Evolutionary conservation across 2,113 vertebrate genomes (phyloP), one percentile per base, ranked within the genome.

Genomic region (Macaca mulatta): DNA sequence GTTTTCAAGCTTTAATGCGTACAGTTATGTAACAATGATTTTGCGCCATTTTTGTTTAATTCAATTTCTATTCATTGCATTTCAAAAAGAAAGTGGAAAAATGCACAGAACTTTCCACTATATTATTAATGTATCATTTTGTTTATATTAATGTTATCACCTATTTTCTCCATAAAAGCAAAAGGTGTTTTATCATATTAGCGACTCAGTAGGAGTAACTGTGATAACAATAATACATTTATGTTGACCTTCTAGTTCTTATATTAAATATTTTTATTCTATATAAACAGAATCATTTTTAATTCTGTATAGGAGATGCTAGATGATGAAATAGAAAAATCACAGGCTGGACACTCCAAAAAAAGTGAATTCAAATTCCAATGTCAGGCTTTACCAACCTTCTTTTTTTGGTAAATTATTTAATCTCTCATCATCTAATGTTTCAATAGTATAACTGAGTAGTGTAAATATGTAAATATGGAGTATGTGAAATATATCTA

Each of bases 131-230:
- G 0, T 0, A 4, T 61, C 1, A 20, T 97, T 70, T 48, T 92
- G 72, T 27, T 72, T 64, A n/a, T 89, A 27, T 67, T 69, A 94
- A 88, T 18, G 18, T 79, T 6, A 23, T 20, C 93, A 59, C 7
- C 0, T 6, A 86, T 90, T 94, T 96, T 92, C 69, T 13, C 2
- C 32, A 79, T 70, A 40, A 75, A 97, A 92, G 57, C 14, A 81
- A 0, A 97, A 93, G n/a, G 18, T 69, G 59, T 92, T 79, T 93
- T 92, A 48, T 83, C 79, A 45, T 8, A 95, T 89, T 64, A 64
- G 23, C 4, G 18, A 27, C 35, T 84, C 38, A 80, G 45, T 50
- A 93, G 94, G 32, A 57, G 40, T 64, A 90, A n/a, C 1, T 92
- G 78, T 90, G 72, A 70, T 69, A 50, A 18, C 70, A n/a, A 81